These are phyloP conservation scores for Pelochelys cantorii DNA, from an alignment of 2,797 vertebrate species.

Conservation along the genomic window DNA sequence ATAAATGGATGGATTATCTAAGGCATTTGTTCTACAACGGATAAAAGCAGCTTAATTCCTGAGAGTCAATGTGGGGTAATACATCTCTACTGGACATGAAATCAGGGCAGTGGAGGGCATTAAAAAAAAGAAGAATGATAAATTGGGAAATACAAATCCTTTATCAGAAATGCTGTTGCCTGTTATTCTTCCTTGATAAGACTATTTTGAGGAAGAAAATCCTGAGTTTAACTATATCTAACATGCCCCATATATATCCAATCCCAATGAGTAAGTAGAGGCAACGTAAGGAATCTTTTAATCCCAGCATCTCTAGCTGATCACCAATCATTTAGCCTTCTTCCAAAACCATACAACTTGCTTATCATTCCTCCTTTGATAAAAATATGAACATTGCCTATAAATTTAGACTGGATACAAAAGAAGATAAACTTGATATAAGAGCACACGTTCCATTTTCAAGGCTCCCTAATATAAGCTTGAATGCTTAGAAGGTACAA, in stretches of 20 bases:
- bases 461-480: background rate
- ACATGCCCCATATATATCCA: background rate
- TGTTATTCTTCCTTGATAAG: background rate
- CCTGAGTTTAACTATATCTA: background rate
- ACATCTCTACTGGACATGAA: background rate
- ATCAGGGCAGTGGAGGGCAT: background rate
- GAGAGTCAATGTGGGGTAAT: background rate
- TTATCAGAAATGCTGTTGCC: background rate
- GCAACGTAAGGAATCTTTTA: background rate
- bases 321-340: background rate
- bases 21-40: background rate
- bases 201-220: background rate
- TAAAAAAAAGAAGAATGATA: background rate
- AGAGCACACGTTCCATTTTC: background rate
- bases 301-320: background rate
- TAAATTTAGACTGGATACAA: background rate
- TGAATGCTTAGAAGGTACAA: background rate
- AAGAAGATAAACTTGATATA: background rate
- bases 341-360: background rate
- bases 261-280: background rate
- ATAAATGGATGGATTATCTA: background rate
- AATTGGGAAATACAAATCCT: background rate
- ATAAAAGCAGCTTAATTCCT: background rate
- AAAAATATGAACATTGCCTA: background rate
- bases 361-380: background rate